A percentile compares a stretch with the other conserved stretches of the same genome.
These are phyloP conservation scores for Cygnus atratus DNA, from an alignment of 2,113 vertebrate species.

Conservation along the genomic window DNA sequence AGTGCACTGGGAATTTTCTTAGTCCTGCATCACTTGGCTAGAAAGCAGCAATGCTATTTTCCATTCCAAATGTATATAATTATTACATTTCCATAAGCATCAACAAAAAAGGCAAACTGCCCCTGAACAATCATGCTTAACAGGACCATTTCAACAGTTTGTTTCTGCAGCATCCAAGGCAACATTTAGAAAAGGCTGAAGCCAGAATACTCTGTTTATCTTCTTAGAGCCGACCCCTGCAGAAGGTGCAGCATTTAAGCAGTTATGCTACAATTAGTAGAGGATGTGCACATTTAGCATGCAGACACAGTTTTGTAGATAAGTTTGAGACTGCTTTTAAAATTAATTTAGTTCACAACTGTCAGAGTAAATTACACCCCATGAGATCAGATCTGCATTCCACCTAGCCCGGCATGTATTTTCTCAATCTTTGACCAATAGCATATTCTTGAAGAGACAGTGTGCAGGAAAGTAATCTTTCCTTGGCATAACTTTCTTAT, in stretches of 20 bases:
- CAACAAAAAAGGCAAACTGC: neutral
- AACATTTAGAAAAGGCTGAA: neutral
- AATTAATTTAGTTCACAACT: neutral
- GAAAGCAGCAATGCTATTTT: neutral
- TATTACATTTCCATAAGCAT: neutral
- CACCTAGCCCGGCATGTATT: neutral
- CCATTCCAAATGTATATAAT: neutral
- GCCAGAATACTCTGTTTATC: neutral
- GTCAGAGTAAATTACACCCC: neutral
- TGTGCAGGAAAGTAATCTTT: neutral
- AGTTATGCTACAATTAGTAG: neutral
- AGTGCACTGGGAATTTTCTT: neutral
- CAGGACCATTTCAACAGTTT: neutral
- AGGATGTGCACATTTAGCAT: neutral
- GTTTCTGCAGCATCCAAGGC: neutral
- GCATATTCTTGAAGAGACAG: neutral
- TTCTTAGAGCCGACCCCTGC: neutral
- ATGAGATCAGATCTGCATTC: neutral
- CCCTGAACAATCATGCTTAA: accelerated
- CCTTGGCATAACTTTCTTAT: neutral
- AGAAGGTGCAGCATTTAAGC: neutral
- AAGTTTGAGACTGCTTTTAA: neutral
- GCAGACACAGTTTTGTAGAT: neutral
- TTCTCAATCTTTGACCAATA: neutral
- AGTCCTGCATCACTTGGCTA: neutral